phyloP scores from a whole-genome alignment of 2,888 invertebrate genomes.

The Phalera bucephala region DNA sequence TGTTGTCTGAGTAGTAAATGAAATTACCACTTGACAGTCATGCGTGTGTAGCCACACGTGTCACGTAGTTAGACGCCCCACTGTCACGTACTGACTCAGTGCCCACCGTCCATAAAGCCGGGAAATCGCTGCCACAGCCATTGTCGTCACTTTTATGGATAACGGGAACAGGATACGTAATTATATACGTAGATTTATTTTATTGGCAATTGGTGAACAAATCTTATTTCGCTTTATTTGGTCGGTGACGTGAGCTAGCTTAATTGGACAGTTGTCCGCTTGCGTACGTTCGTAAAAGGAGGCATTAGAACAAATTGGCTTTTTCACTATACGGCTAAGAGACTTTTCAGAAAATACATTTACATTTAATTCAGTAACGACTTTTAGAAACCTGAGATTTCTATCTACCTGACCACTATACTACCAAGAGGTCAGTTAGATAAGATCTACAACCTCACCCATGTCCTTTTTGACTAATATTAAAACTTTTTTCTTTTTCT shows the following conservation, averaged over 20 bases:
- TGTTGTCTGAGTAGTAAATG: too few relatives aligned
- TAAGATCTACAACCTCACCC: too few relatives aligned
- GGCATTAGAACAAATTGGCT: conserved; percentile 2
- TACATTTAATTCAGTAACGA: too few relatives aligned
- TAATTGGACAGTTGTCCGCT: conserved; percentile 15
- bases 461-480: too few relatives aligned
- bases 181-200: conserved; percentile 45
- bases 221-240: conserved; percentile 37
- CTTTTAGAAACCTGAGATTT: too few relatives aligned
- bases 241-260: conserved; percentile 22
- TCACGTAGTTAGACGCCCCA: conserved; percentile 36
- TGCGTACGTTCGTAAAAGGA: conserved; percentile 1
- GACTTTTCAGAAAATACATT: background rate
- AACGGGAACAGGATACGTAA: conserved; percentile 49
- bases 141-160: conserved; percentile 48
- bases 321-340: background rate
- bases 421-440: too few relatives aligned
- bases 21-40: conserved; percentile 14
- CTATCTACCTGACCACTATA: too few relatives aligned
- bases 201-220: conserved; percentile 34
- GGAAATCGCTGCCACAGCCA: conserved; percentile 44
- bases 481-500: too few relatives aligned
- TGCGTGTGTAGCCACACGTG: conserved; percentile 18
- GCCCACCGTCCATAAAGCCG: conserved; percentile 41
- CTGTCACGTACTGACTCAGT: conserved; percentile 42